These are phyloP conservation scores for Brachyhypopomus occidentalis DNA, from an alignment of 2,113 vertebrate genomes.

Conservation along the genomic window DNA sequence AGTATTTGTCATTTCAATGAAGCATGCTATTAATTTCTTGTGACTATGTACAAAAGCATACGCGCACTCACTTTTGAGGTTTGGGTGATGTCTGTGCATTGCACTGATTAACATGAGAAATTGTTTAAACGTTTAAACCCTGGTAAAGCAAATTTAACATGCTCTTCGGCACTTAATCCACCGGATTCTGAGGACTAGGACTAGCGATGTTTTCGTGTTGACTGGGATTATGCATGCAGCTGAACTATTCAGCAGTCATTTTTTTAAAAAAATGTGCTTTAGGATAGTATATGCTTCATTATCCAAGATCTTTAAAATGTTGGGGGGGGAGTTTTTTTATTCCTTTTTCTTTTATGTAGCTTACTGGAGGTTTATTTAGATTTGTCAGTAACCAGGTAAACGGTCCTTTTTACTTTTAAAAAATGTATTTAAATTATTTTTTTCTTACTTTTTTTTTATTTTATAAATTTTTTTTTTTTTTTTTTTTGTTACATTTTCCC, in stretches of 20 bases:
- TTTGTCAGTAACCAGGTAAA: constrained; percentile 26
- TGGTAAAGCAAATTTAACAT: background rate
- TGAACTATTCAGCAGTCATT: constrained; percentile 38
- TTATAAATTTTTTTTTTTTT: background rate
- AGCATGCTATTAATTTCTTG: constrained; percentile 6
- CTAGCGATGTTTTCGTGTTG: constrained; percentile 1
- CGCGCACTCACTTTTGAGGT: background rate
- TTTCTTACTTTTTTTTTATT: background rate
- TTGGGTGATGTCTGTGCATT: constrained; percentile 3
- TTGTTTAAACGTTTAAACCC: background rate
- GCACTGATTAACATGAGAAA: background rate
- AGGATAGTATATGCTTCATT: constrained; percentile 41
- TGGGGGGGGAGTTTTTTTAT: too few species aligned
- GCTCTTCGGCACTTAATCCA: background rate
- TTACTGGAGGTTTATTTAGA: constrained; percentile 6
- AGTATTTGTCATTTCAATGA: background rate
- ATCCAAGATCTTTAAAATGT: constrained; percentile 29
- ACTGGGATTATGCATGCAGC: constrained; percentile 42
- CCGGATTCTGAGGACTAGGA: background rate
- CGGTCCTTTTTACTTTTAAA: too few species aligned
- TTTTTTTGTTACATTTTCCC: background rate
- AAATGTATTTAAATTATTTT: background rate
- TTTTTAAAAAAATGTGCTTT: constrained; percentile 44
- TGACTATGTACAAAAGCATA: constrained; percentile 6
- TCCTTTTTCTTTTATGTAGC: background rate